Evolutionary conservation across 2,888 invertebrate species (phyloP).

Genomic region (Hirtodrosophila trivittata): DNA sequence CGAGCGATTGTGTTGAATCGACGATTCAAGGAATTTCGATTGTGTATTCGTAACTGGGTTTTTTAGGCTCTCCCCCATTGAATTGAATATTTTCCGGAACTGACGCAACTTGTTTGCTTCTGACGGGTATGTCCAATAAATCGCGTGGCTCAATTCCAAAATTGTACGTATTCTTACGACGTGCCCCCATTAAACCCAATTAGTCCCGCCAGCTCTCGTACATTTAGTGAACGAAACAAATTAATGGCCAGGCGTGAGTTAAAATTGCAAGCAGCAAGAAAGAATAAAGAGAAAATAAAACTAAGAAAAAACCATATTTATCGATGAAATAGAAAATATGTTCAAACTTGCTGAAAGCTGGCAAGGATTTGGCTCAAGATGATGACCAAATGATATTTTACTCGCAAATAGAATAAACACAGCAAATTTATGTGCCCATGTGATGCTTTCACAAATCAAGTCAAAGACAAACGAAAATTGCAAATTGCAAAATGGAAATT

Average conservation of each 20-base stretch:
- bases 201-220: slow-evolving; percentile 31
- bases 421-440: too few relatives aligned
- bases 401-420: slow-evolving; percentile 50
- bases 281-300: neutral
- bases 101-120: slow-evolving; percentile 19
- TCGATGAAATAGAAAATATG: slow-evolving; percentile 19
- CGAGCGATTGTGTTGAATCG: slow-evolving; percentile 4
- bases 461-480: slow-evolving; percentile 38
- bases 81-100: slow-evolving; percentile 11
- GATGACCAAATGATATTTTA: slow-evolving; percentile 53
- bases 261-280: neutral
- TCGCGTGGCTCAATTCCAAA: slow-evolving; percentile 26
- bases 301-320: slow-evolving; percentile 7
- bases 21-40: neutral
- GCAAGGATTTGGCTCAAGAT: slow-evolving; percentile 12
- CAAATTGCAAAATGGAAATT: too few relatives aligned
- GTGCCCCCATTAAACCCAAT: slow-evolving; percentile 61
- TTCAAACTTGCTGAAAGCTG: slow-evolving; percentile 20
- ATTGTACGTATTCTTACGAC: slow-evolving; percentile 8
- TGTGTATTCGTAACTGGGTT: too few relatives aligned
- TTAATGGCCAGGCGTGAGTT: slow-evolving; percentile 26
- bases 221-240: slow-evolving; percentile 22
- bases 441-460: slow-evolving; percentile 67
- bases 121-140: slow-evolving; percentile 38
- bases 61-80: slow-evolving; percentile 5